Conservation (phyloP, 2,113 vertebrate species). For the Oriolus oriolus region DNA sequence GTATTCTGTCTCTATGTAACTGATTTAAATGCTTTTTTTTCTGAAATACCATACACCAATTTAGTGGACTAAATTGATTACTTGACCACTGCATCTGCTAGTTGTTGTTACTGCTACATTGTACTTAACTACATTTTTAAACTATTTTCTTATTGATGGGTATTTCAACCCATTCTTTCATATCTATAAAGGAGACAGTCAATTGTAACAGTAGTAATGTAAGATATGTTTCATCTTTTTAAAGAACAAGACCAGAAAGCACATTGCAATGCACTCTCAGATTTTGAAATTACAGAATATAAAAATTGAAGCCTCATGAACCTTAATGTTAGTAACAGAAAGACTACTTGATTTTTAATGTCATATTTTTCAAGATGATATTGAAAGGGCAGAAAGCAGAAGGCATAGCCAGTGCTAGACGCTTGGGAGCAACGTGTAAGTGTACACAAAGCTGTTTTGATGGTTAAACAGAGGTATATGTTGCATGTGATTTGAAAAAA, state of each 20-base stretch:
- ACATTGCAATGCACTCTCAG: not conserved
- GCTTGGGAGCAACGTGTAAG: not conserved
- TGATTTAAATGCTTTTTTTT: slow-evolving; percentile 48
- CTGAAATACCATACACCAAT: not conserved
- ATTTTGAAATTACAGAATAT: not conserved
- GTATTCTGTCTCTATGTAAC: not conserved
- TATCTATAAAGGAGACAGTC: not conserved
- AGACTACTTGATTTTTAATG: not conserved
- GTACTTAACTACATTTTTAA: not conserved
- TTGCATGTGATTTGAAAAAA: not conserved
- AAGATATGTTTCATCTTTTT: not conserved
- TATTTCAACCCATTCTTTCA: slow-evolving; percentile 22
- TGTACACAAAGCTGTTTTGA: not conserved
- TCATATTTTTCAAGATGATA: not conserved
- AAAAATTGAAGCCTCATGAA: not conserved
- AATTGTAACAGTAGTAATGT: not conserved
- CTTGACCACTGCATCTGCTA: not conserved
- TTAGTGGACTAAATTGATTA: no score
- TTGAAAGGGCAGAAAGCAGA: not conserved
- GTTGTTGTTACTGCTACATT: not conserved
- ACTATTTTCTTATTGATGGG: slow-evolving; percentile 2
- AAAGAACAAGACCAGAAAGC: not conserved
- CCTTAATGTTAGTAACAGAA: not conserved
- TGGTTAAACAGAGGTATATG: not conserved
- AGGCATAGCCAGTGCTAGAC: not conserved